These are phyloP conservation scores for Baryphthengus martii DNA, from an alignment of 2,113 vertebrate species.

Conservation along the genomic window DNA sequence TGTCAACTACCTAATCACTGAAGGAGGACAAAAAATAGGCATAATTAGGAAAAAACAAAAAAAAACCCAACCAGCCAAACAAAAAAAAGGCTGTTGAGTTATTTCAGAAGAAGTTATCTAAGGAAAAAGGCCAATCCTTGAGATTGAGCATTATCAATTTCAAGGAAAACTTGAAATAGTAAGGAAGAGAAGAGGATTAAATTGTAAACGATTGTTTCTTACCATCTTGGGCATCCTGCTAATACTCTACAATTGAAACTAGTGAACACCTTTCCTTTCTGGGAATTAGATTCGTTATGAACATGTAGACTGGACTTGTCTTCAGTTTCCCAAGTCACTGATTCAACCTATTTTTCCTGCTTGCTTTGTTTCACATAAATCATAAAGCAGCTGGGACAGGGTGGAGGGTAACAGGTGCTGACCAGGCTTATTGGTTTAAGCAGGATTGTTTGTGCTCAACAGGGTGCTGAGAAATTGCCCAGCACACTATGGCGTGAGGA, in stretches of 20 bases:
- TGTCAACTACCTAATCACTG: neutral
- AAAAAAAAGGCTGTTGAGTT: neutral
- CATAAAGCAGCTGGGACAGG: neutral
- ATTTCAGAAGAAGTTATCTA: neutral
- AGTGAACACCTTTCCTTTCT: neutral
- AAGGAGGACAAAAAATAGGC: neutral
- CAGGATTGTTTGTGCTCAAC: neutral
- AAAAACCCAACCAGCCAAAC: too few species aligned
- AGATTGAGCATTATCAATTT: neutral
- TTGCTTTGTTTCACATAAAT: neutral
- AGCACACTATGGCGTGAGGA: neutral
- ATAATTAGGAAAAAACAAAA: neutral
- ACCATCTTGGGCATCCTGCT: neutral
- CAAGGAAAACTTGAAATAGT: neutral
- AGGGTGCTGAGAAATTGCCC: neutral
- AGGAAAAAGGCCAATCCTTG: neutral
- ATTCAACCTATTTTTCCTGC: neutral
- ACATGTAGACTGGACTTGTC: rapidly evolving
- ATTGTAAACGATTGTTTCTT: neutral
- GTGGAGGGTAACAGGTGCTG: neutral
- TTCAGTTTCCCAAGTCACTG: neutral
- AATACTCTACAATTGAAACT: neutral
- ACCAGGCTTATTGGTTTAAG: neutral
- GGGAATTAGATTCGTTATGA: neutral
- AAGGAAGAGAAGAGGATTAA: neutral